Evolutionary conservation across 2,888 invertebrate genomes (phyloP), one percentile per base, ranked within the genome.

Genomic region (Sialis lutaria): DNA sequence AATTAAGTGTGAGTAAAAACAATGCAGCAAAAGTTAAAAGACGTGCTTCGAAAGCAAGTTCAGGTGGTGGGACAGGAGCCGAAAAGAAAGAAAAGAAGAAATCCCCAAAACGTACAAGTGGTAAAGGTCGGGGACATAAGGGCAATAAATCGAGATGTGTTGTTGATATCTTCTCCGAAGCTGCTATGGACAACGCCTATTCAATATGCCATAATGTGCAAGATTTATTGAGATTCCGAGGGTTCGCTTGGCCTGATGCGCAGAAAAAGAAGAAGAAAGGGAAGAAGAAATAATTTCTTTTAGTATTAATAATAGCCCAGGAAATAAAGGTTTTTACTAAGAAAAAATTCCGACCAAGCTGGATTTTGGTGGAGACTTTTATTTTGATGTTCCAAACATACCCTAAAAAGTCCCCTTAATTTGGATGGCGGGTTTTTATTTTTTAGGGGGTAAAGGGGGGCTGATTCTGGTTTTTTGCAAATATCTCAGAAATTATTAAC

Each of bases 151-250:
- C 79, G 4, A 74, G 79, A 55, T 81, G 82, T 56, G 78, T 82
- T 34, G 82, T 86, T 46, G 90, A 91, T 57, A 84, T 91, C 58
- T 78, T 91, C 57, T 87, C 86, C 52, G 87, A 88, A 55, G 81
- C 84, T 3, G 91, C 90, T 0, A 91, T 93, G 88, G 84, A 89
- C 53, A 93, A 93, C 59, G 89, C 92, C 0, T 92, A 93, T 62
- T 88, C 87, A 58, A 88, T 86, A 1, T 92, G 92, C 55, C 93
- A 93, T 60, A 91, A 90, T 60, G 83, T 91, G 1, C 90, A 90
- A 64, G 91, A 92, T 59, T 73, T 92, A 7, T 66, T 93, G 9
- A 80, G 79, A 55, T 82, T 82, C 37, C 72, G 92, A 53, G 93
- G 93, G 1, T 93, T 92, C 62, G 82, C 84, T 33, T 91, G 91